Evolutionary conservation across 1,140 invertebrate species (phyloP), one percentile per base, ranked within the genome.

Genomic region (Drosophila sulfurigaster): DNA sequence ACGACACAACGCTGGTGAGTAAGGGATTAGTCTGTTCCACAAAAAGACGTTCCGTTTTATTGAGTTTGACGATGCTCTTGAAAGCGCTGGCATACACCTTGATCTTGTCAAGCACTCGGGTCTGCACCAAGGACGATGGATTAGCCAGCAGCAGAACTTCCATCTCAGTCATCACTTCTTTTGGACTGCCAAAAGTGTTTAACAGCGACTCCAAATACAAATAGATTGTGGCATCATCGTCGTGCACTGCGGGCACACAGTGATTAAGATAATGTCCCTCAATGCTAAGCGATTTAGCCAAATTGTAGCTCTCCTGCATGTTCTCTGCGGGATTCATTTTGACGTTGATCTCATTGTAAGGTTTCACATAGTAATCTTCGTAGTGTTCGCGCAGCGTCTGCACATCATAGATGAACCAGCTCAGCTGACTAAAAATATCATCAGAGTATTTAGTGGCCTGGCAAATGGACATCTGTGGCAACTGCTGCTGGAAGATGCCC

Each of bases 401-500:
- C 13, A 91, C 56, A 65, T 92, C 91, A 52, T 91, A 92, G 13
- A 91, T 20, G 52, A 67, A 91, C 77, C 82, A 91, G 6, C 63
- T 79, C 0, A 92, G 57, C 72, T 92, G 87, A 68, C 89, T 69
- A 32, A 86, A 92, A 3, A 92, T 66, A 1, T 86, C 68, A 1
- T 51, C n/a, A 0, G 73, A n/a, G 20, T 52, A 80, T 28, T 78
- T 81, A 0, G 58, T 11, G 0, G 91, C 79, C 62, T 89, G 71
- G 72, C 91, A 92, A 6, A 48, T 41, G 52, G 91, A 92, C 63
- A 91, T 82, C 25, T 91, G 83, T 0, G 91, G 91, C 15, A 92
- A 25, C 20, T 77, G 56, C 5, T 92, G 87, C n/a, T 83, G 78
- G 4, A 92, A 79, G 3, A 92, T 69, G 6, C 91, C 91, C 1